Percentiles rank a stretch among this genome's conserved stretches.
These are phyloP conservation scores for Drosophila algonquin DNA, from an alignment of 2,888 invertebrate species.

Conservation along the genomic window DNA sequence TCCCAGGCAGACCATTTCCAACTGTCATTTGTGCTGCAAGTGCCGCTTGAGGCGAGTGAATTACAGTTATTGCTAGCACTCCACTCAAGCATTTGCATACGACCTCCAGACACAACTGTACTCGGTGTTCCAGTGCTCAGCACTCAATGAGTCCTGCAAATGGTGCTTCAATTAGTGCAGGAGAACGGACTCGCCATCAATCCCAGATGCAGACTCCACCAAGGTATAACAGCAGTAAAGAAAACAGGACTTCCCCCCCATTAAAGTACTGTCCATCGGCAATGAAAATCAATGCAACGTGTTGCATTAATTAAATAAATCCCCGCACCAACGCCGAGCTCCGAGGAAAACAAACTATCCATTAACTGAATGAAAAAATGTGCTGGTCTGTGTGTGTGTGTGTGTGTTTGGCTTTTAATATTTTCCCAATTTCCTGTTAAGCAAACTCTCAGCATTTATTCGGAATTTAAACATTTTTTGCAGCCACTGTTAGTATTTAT, in stretches of 20 bases:
- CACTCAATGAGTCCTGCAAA: no score
- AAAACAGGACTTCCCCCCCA: background rate
- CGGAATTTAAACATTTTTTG: slow-evolving; percentile 29
- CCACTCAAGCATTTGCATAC: background rate
- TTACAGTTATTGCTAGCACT: background rate
- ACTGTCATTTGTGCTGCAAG: slow-evolving; percentile 24
- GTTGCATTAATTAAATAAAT: background rate
- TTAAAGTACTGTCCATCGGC: background rate
- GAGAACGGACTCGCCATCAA: background rate
- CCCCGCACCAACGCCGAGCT: background rate
- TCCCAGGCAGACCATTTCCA: slow-evolving; percentile 12
- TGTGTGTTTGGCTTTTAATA: slow-evolving; percentile 1
- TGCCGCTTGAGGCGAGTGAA: slow-evolving; percentile 7
- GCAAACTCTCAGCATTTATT: slow-evolving; percentile 36
- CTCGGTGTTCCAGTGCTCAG: background rate
- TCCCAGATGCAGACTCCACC: no score
- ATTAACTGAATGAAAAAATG: background rate
- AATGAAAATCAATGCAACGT: background rate
- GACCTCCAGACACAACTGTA: background rate
- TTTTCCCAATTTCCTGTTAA: slow-evolving; percentile 31
- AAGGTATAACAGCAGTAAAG: background rate
- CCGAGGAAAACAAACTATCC: background rate
- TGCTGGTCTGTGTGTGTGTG: background rate
- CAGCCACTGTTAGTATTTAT: slow-evolving; percentile 13
- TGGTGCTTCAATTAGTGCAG: background rate